Conservation (phyloP, 2,888 invertebrate genomes). For the Drosophila planitibia region DNA sequence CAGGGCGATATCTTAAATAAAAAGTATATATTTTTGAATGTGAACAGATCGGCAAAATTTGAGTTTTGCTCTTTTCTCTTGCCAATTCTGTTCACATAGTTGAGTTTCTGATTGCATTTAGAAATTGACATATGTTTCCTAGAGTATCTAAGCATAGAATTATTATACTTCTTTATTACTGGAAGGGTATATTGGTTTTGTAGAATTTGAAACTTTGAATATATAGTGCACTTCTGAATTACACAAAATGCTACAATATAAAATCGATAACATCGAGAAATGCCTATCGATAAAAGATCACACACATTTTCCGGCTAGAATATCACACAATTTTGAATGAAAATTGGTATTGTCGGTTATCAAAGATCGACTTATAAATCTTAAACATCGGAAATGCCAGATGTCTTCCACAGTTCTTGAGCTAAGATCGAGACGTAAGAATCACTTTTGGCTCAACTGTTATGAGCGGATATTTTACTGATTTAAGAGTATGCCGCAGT, state of each 20-base stretch:
- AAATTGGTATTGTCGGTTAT: background rate
- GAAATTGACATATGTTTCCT: background rate
- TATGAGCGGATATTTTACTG: background rate
- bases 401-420: background rate
- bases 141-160: background rate
- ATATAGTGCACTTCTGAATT: background rate
- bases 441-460: background rate
- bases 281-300: background rate
- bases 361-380: background rate
- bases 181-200: background rate
- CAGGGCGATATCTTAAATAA: background rate
- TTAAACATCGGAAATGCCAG: background rate
- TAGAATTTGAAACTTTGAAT: background rate
- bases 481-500: background rate
- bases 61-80: background rate
- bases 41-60: background rate
- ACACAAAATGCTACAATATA: background rate
- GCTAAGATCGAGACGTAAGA: background rate
- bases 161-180: background rate
- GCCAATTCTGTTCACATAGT: background rate
- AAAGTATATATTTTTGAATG: background rate
- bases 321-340: too few relatives aligned
- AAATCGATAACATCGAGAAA: too few relatives aligned
- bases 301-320: background rate
- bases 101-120: background rate